phyloP scores from a whole-genome alignment of 2,113 vertebrate genomes.

The Hippolais icterina region DNA sequence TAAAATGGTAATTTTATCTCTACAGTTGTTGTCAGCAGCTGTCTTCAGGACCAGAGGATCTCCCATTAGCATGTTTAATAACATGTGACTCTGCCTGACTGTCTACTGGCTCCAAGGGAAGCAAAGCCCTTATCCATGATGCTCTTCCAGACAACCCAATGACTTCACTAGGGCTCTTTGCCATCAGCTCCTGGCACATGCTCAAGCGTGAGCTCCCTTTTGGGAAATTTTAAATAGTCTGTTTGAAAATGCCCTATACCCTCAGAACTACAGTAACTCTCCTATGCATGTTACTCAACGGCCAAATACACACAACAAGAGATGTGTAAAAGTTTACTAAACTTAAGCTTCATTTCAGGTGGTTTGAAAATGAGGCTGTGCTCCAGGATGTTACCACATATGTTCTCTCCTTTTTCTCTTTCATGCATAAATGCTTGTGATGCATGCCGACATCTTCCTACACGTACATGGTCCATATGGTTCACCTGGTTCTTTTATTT shows the following conservation, averaged over 20 bases:
- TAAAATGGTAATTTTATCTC: background rate
- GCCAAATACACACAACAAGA: background rate
- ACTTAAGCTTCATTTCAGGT: background rate
- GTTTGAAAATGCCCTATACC: background rate
- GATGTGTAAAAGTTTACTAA: background rate
- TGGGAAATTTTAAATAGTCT: background rate
- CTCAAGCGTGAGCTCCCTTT: background rate
- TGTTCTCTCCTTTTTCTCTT: background rate
- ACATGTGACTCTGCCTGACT: background rate
- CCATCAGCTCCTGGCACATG: background rate
- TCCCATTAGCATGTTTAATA: background rate
- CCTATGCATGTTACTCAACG: background rate
- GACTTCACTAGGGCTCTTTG: background rate
- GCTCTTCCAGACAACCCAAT: background rate
- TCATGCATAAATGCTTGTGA: background rate
- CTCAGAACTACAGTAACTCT: background rate
- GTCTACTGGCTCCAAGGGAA: background rate
- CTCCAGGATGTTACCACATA: background rate
- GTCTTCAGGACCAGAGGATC: background rate
- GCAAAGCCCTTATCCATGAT: background rate
- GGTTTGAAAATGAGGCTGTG: background rate
- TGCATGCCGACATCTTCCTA: background rate
- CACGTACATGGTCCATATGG: accelerated
- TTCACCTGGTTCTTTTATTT: background rate
- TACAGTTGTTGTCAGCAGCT: background rate